Conservation (phyloP, 1,140 invertebrate species). For the Leptopilina boulardi region DNA sequence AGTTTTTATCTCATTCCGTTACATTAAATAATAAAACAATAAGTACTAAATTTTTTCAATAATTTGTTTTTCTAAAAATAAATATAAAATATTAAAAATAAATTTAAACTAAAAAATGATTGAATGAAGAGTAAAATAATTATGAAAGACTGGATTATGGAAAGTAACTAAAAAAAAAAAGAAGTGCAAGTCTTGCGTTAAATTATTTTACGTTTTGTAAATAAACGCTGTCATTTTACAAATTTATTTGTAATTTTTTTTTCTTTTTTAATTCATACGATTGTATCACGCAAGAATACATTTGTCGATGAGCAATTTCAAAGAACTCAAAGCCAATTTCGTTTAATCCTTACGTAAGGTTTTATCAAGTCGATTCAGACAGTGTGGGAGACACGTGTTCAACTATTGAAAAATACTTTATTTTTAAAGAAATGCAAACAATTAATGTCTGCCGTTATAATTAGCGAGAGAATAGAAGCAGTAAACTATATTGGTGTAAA, state of each 20-base stretch:
- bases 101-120: too few relatives aligned
- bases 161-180: background rate
- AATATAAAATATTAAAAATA: too few relatives aligned
- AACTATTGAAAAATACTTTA: background rate
- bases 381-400: background rate
- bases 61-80: too few relatives aligned
- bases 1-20: too few relatives aligned
- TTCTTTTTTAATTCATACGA: background rate
- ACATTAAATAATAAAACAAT: too few relatives aligned
- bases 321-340: background rate
- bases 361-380: background rate
- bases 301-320: conserved; percentile 12
- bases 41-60: too few relatives aligned
- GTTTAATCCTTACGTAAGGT: conserved; percentile 9
- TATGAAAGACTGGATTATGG: too few relatives aligned
- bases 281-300: background rate
- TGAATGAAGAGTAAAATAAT: too few relatives aligned
- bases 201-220: background rate
- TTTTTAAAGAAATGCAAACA: conserved; percentile 1
- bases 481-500: background rate
- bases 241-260: background rate
- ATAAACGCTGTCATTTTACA: conserved; percentile 3
- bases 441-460: background rate
- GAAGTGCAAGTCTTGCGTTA: background rate
- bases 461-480: background rate